Percentiles rank a stretch among this genome's conserved stretches.
phyloP scores from a whole-genome alignment of 2,113 vertebrate genomes.

The Eolophus roseicapilla region DNA sequence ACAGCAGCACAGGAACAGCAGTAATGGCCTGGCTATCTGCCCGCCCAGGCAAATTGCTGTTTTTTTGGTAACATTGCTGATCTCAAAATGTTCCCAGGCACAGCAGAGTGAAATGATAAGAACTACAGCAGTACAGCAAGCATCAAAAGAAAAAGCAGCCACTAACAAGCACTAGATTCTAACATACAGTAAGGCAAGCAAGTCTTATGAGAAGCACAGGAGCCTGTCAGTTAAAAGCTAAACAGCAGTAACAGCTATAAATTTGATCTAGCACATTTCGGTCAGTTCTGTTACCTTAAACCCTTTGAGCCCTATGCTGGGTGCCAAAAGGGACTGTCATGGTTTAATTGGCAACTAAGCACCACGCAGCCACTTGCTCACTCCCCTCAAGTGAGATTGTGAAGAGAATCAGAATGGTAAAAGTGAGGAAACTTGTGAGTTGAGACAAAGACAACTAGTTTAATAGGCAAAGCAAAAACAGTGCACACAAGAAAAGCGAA shows the following conservation, averaged over 20 bases:
- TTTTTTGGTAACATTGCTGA: neutral
- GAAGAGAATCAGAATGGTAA: neutral
- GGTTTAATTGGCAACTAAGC: neutral
- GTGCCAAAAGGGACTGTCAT: neutral
- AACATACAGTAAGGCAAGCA: neutral
- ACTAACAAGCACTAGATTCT: neutral
- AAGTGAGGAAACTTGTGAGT: neutral
- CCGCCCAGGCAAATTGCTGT: neutral
- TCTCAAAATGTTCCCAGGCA: neutral
- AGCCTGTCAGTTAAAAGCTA: neutral
- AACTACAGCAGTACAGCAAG: neutral
- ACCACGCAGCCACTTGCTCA: accelerated
- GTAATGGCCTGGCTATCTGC: neutral
- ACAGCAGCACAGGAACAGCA: neutral
- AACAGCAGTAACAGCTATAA: neutral
- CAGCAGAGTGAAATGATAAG: neutral
- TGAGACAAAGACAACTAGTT: neutral
- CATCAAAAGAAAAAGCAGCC: neutral
- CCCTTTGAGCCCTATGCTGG: neutral
- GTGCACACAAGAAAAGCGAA: neutral
- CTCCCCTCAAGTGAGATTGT: neutral
- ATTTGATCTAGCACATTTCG: neutral
- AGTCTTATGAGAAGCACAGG: neutral
- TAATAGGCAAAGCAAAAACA: neutral
- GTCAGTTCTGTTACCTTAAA: neutral